Conservation (phyloP, 1,140 invertebrate species). For the Heliconius hermathena region DNA sequence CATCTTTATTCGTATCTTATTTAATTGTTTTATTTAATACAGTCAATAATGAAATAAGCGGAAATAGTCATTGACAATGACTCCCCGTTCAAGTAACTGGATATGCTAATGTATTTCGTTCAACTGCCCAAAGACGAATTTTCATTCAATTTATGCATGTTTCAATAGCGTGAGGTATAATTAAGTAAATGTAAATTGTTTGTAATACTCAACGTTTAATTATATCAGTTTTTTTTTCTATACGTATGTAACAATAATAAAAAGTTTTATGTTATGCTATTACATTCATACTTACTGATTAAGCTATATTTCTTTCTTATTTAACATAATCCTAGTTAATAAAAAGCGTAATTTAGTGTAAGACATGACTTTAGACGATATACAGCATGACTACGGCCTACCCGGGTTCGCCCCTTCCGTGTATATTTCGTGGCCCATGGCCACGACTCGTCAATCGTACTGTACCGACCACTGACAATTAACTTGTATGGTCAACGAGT, state of each 20-base stretch:
- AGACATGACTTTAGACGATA: neutral
- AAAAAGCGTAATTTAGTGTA: neutral
- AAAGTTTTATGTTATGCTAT: neutral
- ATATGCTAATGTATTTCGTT: conserved; percentile 11
- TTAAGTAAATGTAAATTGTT: neutral
- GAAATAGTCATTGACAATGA: conserved; percentile 23
- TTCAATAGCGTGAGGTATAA: neutral
- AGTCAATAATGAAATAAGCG: conserved; percentile 16
- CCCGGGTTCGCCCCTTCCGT: too few relatives aligned
- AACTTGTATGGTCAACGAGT: neutral
- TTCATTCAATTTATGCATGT: neutral
- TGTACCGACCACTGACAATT: neutral
- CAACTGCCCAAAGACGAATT: conserved; percentile 11
- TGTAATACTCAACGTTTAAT: neutral
- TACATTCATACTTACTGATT: neutral
- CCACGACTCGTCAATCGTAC: too few relatives aligned
- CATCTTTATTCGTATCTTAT: neutral
- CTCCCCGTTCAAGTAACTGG: conserved; percentile 14
- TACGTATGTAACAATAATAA: neutral
- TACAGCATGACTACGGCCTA: too few relatives aligned
- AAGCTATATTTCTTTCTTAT: neutral
- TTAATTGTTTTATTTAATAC: neutral
- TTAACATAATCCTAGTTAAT: neutral
- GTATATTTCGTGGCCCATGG: too few relatives aligned
- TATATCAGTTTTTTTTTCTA: neutral